Conservation (phyloP, 2,113 vertebrate genomes). For the Alaudala cheleensis region DNA sequence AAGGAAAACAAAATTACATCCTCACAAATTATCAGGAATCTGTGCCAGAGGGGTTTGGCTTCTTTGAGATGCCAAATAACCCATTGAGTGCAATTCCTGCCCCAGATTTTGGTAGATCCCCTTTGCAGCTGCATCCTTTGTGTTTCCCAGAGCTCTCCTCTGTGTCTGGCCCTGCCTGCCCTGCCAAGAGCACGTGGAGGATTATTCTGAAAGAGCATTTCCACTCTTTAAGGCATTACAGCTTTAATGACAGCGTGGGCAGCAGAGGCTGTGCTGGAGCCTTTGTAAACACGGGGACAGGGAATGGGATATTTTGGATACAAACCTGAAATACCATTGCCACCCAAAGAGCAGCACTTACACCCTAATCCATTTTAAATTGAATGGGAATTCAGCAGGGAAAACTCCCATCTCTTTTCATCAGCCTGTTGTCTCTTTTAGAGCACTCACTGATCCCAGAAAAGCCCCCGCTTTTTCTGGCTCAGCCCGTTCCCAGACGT, state of each 20-base stretch:
- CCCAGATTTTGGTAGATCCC: fast-evolving
- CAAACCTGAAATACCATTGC: not conserved
- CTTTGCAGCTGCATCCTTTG: fast-evolving
- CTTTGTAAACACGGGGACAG: not conserved
- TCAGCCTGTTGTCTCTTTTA: not conserved
- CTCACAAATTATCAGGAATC: not conserved
- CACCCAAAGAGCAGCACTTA: slow-evolving; percentile 33
- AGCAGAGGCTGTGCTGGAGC: not conserved
- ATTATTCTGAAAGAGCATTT: not conserved
- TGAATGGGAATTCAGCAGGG: not conserved
- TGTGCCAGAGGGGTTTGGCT: not conserved
- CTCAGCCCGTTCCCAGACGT: not conserved
- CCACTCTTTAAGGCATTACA: not conserved
- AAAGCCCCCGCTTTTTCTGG: not conserved
- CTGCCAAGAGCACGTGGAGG: not conserved
- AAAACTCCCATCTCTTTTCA: not conserved
- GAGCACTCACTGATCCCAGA: not conserved
- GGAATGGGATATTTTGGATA: not conserved
- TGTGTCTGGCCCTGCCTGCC: not conserved
- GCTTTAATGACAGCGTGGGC: not conserved
- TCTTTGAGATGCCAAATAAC: not conserved
- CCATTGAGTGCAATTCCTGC: fast-evolving
- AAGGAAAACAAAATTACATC: not conserved
- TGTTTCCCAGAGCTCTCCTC: not conserved
- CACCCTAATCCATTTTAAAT: slow-evolving; percentile 35